Evolutionary conservation across 2,797 vertebrate species (phyloP).

Genomic region (Brachymystax lenok): DNA sequence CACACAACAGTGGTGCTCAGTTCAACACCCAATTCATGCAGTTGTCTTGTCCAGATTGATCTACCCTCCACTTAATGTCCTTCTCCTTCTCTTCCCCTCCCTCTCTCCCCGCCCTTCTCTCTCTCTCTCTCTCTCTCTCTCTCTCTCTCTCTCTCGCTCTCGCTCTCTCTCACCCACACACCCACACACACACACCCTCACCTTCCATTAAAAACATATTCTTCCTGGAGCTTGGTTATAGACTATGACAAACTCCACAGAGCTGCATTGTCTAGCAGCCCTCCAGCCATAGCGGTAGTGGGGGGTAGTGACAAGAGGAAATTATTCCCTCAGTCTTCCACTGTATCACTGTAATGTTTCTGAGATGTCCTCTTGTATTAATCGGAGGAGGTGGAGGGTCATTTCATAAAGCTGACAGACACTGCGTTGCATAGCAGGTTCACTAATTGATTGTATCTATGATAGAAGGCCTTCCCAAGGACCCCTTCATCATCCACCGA

Average conservation of each 20-base stretch:
- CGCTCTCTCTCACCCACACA: not conserved
- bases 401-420: not conserved
- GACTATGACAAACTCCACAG: not conserved
- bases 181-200: constrained; percentile 1
- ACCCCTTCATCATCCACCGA: not conserved
- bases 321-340: too few relatives aligned
- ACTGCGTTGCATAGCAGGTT: constrained; percentile 11
- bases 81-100: not conserved
- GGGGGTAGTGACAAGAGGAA: too few relatives aligned
- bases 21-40: constrained; percentile 18
- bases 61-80: constrained; percentile 32
- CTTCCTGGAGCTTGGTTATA: constrained; percentile 38
- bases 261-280: too few relatives aligned
- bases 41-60: constrained; percentile 45
- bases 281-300: too few relatives aligned
- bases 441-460: constrained; percentile 27
- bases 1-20: not conserved
- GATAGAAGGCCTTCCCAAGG: constrained; percentile 25
- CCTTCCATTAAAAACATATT: constrained; percentile 39
- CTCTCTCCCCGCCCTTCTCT: too few relatives aligned
- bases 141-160: too few relatives aligned
- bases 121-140: too few relatives aligned
- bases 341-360: constrained; percentile 11
- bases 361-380: constrained; percentile 30
- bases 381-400: constrained; percentile 21